Evolutionary conservation across 2,113 vertebrate species (phyloP).

Genomic region (Campylomormyrus numenius): DNA sequence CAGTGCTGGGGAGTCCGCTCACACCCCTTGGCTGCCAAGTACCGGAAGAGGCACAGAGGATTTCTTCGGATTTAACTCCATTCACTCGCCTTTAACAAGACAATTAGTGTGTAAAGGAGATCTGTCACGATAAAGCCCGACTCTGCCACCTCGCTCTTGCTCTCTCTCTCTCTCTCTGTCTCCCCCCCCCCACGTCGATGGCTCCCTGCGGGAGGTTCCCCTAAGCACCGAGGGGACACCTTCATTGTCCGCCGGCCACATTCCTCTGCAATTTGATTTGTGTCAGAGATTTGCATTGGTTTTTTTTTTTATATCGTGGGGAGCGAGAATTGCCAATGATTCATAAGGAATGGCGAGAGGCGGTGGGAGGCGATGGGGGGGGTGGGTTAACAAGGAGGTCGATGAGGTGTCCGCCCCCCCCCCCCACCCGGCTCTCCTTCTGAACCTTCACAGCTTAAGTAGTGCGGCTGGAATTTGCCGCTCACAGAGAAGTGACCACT

Average conservation of each 20-base stretch:
- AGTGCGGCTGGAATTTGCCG: background rate
- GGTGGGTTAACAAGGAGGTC: slow-evolving; percentile 25
- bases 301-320: slow-evolving; percentile 25
- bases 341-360: slow-evolving; percentile 32
- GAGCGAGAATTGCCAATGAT: slow-evolving; percentile 27
- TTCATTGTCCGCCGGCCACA: slow-evolving; percentile 47
- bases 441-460: background rate
- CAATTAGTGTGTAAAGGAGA: slow-evolving; percentile 57
- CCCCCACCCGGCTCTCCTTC: background rate
- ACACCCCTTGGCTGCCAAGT: slow-evolving; percentile 42
- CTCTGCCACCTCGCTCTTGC: slow-evolving; percentile 24
- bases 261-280: slow-evolving; percentile 52
- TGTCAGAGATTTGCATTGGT: slow-evolving; percentile 41
- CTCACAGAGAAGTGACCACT: background rate
- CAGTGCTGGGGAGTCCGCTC: slow-evolving; percentile 12
- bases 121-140: slow-evolving; percentile 52
- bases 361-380: background rate
- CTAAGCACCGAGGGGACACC: slow-evolving; percentile 41
- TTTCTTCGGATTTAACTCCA: slow-evolving; percentile 42
- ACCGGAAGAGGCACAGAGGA: slow-evolving; percentile 33
- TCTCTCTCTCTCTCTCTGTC: slow-evolving; percentile 10
- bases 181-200: slow-evolving; percentile 24
- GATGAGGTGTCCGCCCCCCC: background rate
- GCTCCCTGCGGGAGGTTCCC: slow-evolving; percentile 37
- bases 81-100: slow-evolving; percentile 50